Evolutionary conservation across 2,113 vertebrate species (phyloP), one percentile per base, ranked within the genome.

Genomic region (Oreotrochilus melanogaster): DNA sequence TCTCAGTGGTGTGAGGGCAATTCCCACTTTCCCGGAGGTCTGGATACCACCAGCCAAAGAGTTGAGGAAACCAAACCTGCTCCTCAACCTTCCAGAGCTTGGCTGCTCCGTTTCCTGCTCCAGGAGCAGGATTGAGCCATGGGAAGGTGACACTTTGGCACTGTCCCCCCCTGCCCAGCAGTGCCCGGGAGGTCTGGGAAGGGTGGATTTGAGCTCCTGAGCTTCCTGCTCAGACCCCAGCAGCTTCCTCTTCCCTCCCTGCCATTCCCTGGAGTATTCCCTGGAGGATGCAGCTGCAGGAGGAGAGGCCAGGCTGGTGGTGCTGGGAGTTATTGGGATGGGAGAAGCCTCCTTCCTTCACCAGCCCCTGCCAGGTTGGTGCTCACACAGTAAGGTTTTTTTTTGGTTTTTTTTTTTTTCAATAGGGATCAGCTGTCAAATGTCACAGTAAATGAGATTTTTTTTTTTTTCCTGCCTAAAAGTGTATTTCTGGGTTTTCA

Each of bases 301-400:
- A 30, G 25, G 19, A 79, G 84, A 37, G 10, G 18, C 39, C 21
- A 37, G 43, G 58, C 18, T 72, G 3, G 1, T 4, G 9, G 27
- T 39, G 30, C 35, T 0, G 61, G 0, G 0, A n/a, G 23, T 42
- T 86, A 19, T n/a, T 8, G 1, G 7, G 50, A 73, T 27, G 57
- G 57, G 30, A 67, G 48, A 35, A 50, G 37, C 51, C 4, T 2
- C 11, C 51, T 61, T 18, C 0, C 1, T 10, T 74, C 47, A 80
- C 69, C 69, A 28, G 58, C 5, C 39, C 39, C 39, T 39, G 39
- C 11, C 39, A 39, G 27, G 60, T 74, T 14, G 35, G 50, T 18
- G 21, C 43, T 89, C 0, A 0, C 48, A 13, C 19, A 1, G 3
- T 3, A 8, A n/a, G n/a, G n/a, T n/a, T n/a, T n/a, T n/a, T n/a